Conservation (phyloP, 1,140 invertebrate species). For the Drusus annulatus region DNA sequence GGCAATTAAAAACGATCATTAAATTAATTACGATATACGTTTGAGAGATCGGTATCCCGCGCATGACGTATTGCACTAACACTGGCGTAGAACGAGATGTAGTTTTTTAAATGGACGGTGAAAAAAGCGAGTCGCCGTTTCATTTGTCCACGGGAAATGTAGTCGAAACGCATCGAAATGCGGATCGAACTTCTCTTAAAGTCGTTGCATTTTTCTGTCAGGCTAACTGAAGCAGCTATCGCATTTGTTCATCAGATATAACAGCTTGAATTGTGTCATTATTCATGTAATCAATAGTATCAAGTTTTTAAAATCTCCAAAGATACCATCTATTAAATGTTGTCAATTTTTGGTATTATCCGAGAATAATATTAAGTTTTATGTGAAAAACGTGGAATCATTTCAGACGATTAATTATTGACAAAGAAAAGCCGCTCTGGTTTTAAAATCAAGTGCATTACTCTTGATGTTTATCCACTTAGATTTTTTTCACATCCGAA, state of each 20-base stretch:
- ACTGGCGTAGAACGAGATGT: slow-evolving; percentile 23
- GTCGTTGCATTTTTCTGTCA: slow-evolving; percentile 26
- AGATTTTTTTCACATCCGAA: slow-evolving; percentile 29
- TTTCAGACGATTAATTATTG: neutral
- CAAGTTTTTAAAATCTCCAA: too few relatives aligned
- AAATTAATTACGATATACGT: slow-evolving; percentile 40
- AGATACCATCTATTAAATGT: too few relatives aligned
- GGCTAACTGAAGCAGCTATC: too few relatives aligned
- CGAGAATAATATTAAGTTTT: neutral
- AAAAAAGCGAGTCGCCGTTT: slow-evolving; percentile 35
- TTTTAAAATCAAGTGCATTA: too few relatives aligned
- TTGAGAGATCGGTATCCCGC: slow-evolving; percentile 35
- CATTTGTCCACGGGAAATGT: slow-evolving; percentile 39
- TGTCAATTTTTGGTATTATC: too few relatives aligned
- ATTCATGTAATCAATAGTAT: too few relatives aligned
- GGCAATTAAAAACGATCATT: slow-evolving; percentile 41
- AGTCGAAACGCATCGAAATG: slow-evolving; percentile 44
- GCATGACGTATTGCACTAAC: slow-evolving; percentile 30
- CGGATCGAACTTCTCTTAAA: slow-evolving; percentile 31
- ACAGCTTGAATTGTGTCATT: too few relatives aligned
- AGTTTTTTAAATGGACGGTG: neutral
- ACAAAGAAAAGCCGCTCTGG: slow-evolving; percentile 7
- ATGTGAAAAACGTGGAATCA: neutral
- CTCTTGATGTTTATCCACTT: slow-evolving; percentile 42
- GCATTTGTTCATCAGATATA: too few relatives aligned